phyloP scores from a whole-genome alignment of 2,797 vertebrate species.

The Molossus molossus region DNA sequence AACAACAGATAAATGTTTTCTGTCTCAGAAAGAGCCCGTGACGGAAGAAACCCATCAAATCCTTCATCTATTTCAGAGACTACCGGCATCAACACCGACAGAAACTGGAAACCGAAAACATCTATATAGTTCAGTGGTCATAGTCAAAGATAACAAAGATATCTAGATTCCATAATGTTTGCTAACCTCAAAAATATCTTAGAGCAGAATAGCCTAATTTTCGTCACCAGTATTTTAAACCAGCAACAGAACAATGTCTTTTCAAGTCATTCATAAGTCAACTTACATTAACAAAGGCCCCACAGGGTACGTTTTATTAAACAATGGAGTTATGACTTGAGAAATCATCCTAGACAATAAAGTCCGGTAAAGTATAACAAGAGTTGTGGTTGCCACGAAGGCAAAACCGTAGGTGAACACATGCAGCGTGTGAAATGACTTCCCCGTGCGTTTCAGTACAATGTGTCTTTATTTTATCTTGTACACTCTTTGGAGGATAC shows the following conservation, averaged over 20 bases:
- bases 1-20: neutral
- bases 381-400: neutral
- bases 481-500: conserved; percentile 25
- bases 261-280: conserved; percentile 46
- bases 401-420: neutral
- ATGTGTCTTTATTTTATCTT: conserved; percentile 32
- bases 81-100: neutral
- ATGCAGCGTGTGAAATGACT: conserved; percentile 27
- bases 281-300: neutral
- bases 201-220: neutral
- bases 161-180: neutral
- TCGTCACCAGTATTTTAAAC: neutral
- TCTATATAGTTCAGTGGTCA: neutral
- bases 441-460: neutral
- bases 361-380: neutral
- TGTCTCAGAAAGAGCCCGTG: neutral
- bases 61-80: neutral
- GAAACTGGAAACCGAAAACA: neutral
- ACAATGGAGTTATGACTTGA: conserved; percentile 58
- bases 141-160: neutral
- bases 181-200: neutral
- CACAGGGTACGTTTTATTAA: neutral
- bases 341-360: conserved; percentile 60
- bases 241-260: neutral
- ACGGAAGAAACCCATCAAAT: neutral